phyloP scores from a whole-genome alignment of 2,888 invertebrate species.

The Hypselothyrea guttata region DNA sequence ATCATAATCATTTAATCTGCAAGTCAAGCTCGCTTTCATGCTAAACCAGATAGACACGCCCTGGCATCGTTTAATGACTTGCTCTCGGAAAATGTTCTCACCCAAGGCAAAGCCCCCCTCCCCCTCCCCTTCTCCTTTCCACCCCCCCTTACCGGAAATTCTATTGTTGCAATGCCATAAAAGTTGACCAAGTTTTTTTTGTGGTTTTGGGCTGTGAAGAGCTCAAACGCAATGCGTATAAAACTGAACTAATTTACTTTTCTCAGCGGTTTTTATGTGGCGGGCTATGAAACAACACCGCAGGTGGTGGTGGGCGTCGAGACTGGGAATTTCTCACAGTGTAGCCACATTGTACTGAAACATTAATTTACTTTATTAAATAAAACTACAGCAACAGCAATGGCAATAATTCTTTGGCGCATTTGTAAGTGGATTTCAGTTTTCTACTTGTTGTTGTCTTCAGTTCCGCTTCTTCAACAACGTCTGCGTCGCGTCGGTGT shows the following conservation, averaged over 20 bases:
- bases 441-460: conserved; percentile 14
- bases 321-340: conserved; percentile 73
- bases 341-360: conserved; percentile 60
- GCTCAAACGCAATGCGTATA: conserved; percentile 40
- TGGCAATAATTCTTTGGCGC: conserved; percentile 73
- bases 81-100: conserved; percentile 27
- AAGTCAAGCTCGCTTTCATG: not conserved
- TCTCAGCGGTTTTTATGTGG: conserved; percentile 50
- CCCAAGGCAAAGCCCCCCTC: conserved; percentile 25
- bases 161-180: conserved; percentile 61
- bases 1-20: conserved; percentile 13
- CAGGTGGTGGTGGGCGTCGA: conserved; percentile 1
- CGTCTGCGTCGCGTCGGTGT: conserved; percentile 28
- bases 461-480: conserved; percentile 48
- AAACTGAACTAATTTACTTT: conserved; percentile 71
- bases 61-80: conserved; percentile 33
- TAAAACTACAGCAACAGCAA: conserved; percentile 61
- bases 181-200: conserved; percentile 56
- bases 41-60: not conserved
- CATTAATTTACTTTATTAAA: conserved; percentile 72
- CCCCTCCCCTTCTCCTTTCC: not conserved
- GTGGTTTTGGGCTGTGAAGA: conserved; percentile 8
- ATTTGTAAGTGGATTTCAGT: conserved; percentile 62
- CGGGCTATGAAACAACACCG: conserved; percentile 21
- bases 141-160: conserved; percentile 9